Conservation (phyloP, 2,113 vertebrate genomes). For the Xiphophorus hellerii region DNA sequence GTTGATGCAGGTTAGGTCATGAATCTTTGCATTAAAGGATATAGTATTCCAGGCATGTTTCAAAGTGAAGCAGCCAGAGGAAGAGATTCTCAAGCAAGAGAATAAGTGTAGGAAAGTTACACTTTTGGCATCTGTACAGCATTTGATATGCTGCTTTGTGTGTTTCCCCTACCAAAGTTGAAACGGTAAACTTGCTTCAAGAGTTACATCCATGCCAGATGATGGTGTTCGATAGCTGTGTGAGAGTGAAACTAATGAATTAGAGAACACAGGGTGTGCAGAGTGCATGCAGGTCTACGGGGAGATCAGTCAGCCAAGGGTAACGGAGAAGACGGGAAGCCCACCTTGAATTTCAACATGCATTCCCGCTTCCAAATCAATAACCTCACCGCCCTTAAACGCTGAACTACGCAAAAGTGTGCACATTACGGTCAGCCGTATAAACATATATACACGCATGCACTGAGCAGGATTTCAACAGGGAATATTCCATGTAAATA, state of each 20-base stretch:
- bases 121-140: constrained; percentile 48
- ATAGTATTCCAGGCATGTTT: constrained; percentile 10
- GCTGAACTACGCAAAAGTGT: constrained; percentile 29
- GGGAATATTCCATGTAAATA: constrained; percentile 16
- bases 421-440: not conserved
- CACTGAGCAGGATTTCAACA: constrained; percentile 17
- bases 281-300: constrained; percentile 56
- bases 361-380: constrained; percentile 63
- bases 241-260: constrained; percentile 72
- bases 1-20: not conserved
- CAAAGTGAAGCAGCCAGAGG: not conserved
- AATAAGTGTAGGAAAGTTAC: constrained; percentile 12
- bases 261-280: constrained; percentile 55
- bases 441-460: not conserved
- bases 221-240: constrained; percentile 62
- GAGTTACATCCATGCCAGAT: constrained; percentile 47
- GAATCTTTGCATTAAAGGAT: not conserved
- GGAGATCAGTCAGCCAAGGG: constrained; percentile 52
- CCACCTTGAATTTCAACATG: constrained; percentile 70
- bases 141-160: constrained; percentile 60
- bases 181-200: constrained; percentile 50
- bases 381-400: constrained; percentile 43
- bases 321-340: constrained; percentile 50
- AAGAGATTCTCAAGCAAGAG: constrained; percentile 13
- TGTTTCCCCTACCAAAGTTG: constrained; percentile 50